Evolutionary conservation across 1,140 invertebrate species (phyloP), one percentile per base, ranked within the genome.

Genomic region (Cephus cinctus): DNA sequence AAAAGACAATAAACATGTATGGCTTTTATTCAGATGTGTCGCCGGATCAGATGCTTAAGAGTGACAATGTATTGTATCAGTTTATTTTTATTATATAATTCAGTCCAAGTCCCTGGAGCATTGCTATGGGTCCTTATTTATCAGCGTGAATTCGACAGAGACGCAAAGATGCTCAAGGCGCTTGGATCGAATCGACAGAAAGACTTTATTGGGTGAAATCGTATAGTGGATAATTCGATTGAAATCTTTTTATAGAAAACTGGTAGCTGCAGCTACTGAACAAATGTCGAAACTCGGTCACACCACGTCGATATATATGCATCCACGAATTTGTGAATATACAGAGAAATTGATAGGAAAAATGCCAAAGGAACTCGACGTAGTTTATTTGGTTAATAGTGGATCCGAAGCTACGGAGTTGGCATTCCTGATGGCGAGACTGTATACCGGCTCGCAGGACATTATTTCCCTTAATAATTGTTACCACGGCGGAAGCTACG

Each of bases 331-430:
- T 43, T 90, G 96, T 65, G 90, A 97, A 74, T 99, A 97, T 75
- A 86, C 89, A 0, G 83, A 90, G 62, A 86, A 87, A 66, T 77
- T 99, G 35, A 82, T 83, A 0, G 67, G 77, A 1, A 96, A 88
- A 70, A 76, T 99, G 35, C 94, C 95, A 1, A 86, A 82, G 1
- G 80, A 94, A 63, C 61, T 74, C 4, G 63, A 88, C 83, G 86
- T 90, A 11, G 88, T 92, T 14, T 97, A 96, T 71, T 86, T 98
- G 60, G 88, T 94, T 0, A 99, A 98, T 66, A 97, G 93, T 67
- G 96, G 96, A 0, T 95, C 93, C 5, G 96, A 98, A 78, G 96
- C 96, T 0, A 98, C 98, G 71, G 96, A 98, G 69, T 75, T 98
- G 27, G 96, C 96, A 0, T 80, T 95, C 47, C 63, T 94, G 9